Conservation (phyloP, 2,797 vertebrate species). For the Mallotus villosus region DNA sequence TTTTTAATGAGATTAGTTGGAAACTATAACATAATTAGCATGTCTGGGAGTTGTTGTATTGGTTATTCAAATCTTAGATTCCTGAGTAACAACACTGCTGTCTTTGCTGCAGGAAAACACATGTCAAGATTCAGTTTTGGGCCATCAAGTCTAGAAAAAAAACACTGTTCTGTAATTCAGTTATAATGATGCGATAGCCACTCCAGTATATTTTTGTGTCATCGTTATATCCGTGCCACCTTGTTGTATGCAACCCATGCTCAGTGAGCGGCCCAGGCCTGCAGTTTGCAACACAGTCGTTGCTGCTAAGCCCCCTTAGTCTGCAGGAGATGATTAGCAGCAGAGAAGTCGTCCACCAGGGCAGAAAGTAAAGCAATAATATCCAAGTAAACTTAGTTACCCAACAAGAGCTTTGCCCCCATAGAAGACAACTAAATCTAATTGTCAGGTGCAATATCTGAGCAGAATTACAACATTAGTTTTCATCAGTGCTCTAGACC, state of each 20-base stretch:
- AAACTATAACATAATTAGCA: background rate
- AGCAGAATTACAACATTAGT: conserved; percentile 78
- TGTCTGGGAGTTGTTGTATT: background rate
- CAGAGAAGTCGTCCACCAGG: conserved; percentile 72
- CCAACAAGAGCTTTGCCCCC: conserved; percentile 69
- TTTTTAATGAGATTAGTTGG: too few species aligned
- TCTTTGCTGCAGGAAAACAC: background rate
- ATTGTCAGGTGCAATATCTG: conserved; percentile 78
- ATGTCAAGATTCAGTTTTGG: background rate
- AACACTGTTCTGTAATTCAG: background rate
- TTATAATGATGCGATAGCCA: background rate
- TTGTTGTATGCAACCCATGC: conserved; percentile 9
- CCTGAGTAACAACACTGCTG: conserved; percentile 10
- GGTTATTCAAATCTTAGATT: background rate
- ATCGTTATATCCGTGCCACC: conserved; percentile 3
- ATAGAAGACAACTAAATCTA: conserved; percentile 75
- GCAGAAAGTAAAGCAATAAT: conserved; percentile 73
- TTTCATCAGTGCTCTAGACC: conserved; percentile 76
- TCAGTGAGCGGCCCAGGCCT: conserved; percentile 23
- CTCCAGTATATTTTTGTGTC: conserved; percentile 4
- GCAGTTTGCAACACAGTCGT: conserved; percentile 14
- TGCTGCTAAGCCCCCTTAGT: conserved; percentile 13
- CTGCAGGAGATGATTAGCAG: conserved; percentile 55
- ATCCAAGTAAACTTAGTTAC: conserved; percentile 73
- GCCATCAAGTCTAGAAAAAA: background rate